Evolutionary conservation across 2,113 vertebrate genomes (phyloP).

Genomic region (Callipepla californica): DNA sequence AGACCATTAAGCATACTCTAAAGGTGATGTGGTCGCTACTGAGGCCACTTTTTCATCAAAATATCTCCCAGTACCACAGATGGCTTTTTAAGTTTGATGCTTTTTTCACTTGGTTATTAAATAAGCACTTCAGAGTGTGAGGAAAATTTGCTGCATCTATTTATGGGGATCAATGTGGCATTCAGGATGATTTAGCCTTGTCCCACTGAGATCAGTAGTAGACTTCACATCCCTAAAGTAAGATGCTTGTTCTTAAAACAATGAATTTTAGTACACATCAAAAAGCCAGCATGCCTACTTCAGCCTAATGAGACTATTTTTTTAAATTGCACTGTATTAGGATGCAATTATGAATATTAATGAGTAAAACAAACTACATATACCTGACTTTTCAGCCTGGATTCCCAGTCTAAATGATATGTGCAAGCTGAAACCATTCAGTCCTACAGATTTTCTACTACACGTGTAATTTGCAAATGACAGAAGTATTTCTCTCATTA

Average conservation of each 20-base stretch:
- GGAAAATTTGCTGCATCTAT: neutral
- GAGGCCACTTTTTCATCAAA: neutral
- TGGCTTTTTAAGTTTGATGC: neutral
- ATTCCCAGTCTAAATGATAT: neutral
- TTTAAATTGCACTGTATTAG: neutral
- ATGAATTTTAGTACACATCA: neutral
- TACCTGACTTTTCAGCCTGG: neutral
- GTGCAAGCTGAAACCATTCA: neutral
- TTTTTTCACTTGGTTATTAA: neutral
- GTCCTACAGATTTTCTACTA: neutral
- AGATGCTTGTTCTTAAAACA: neutral
- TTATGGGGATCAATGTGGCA: neutral
- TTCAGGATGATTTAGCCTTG: neutral
- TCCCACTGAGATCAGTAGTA: neutral
- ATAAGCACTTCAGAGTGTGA: neutral
- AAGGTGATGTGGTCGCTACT: neutral
- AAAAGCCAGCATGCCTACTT: neutral
- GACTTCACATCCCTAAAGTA: neutral
- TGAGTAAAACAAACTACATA: neutral
- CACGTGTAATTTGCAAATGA: neutral
- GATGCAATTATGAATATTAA: neutral
- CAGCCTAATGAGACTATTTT: neutral
- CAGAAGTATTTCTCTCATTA: neutral
- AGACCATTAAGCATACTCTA: neutral
- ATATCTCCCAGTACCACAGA: neutral